A percentile compares a stretch with the other conserved stretches of the same genome.
phyloP scores from a whole-genome alignment of 2,888 invertebrate genomes.

The Lasioglossum oenotherae region DNA sequence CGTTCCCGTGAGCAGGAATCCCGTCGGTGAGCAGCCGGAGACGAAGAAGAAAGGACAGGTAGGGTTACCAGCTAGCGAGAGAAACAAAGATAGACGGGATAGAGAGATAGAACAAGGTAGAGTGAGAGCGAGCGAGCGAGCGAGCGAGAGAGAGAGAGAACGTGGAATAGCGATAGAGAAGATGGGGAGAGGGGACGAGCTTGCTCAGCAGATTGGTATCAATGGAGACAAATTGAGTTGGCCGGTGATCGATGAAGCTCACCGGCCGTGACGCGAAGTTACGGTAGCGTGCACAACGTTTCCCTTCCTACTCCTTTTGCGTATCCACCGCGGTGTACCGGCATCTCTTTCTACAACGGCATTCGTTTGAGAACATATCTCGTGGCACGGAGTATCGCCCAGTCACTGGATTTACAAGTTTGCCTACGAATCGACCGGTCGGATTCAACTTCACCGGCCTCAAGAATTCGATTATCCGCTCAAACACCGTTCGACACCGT shows the following conservation, averaged over 20 bases:
- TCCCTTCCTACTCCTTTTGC: slow-evolving; percentile 66
- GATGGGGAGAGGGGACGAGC: slow-evolving; percentile 62
- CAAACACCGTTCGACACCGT: slow-evolving; percentile 14
- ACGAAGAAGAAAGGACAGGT: slow-evolving; percentile 21
- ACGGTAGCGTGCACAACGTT: slow-evolving; percentile 78
- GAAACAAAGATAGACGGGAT: not conserved
- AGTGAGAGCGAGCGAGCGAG: not conserved
- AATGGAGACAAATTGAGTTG: slow-evolving; percentile 84
- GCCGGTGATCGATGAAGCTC: slow-evolving; percentile 83
- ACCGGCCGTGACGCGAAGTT: slow-evolving; percentile 81
- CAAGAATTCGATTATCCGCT: slow-evolving; percentile 43
- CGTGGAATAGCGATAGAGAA: not conserved
- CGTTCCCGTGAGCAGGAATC: slow-evolving; percentile 54
- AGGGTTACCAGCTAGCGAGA: not conserved
- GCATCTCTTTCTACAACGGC: slow-evolving; percentile 62
- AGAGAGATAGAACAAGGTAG: slow-evolving; percentile 16
- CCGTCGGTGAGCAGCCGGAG: slow-evolving; percentile 47
- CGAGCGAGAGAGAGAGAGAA: not conserved
- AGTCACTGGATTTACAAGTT: slow-evolving; percentile 61
- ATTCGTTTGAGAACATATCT: slow-evolving; percentile 65
- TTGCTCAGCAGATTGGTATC: slow-evolving; percentile 84
- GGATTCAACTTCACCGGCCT: slow-evolving; percentile 23
- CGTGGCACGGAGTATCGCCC: slow-evolving; percentile 38
- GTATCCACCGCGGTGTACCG: slow-evolving; percentile 43
- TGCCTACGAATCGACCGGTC: slow-evolving; percentile 27